Conservation (phyloP, 2,888 invertebrate species). For the Hyppa rectilinea region DNA sequence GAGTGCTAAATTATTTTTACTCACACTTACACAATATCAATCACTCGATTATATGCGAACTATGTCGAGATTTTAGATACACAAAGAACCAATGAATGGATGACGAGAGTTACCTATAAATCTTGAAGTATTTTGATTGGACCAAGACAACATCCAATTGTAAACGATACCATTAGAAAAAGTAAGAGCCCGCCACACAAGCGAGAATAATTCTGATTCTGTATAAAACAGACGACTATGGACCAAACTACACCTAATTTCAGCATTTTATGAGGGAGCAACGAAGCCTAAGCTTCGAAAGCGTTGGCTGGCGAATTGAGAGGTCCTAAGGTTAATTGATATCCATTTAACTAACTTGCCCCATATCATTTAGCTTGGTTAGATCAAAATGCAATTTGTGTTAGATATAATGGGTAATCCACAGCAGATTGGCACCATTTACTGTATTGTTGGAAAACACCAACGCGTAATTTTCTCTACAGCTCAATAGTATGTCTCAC, state of each 20-base stretch:
- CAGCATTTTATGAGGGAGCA: background rate
- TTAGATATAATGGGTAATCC: background rate
- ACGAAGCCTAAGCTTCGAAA: background rate
- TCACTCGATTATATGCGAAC: background rate
- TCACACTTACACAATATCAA: background rate
- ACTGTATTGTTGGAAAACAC: background rate
- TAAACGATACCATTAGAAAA: background rate
- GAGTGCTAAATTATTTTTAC: background rate
- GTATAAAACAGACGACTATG: background rate
- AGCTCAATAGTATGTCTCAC: slow-evolving; percentile 11
- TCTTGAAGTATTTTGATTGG: background rate
- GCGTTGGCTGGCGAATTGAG: background rate
- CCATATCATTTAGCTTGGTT: slow-evolving; percentile 7
- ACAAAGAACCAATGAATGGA: no score
- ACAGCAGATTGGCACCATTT: background rate
- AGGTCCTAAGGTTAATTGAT: slow-evolving; percentile 22
- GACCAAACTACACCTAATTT: slow-evolving; percentile 2
- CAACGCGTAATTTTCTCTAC: background rate
- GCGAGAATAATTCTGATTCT: background rate
- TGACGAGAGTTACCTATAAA: background rate
- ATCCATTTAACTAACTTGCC: slow-evolving; percentile 8
- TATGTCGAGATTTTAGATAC: background rate
- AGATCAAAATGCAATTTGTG: slow-evolving; percentile 5
- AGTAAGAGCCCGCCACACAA: background rate
- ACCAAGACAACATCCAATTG: background rate